Base-by-base conservation (phyloP, 2,113 vertebrate species). In the Neotoma lepida region DNA sequence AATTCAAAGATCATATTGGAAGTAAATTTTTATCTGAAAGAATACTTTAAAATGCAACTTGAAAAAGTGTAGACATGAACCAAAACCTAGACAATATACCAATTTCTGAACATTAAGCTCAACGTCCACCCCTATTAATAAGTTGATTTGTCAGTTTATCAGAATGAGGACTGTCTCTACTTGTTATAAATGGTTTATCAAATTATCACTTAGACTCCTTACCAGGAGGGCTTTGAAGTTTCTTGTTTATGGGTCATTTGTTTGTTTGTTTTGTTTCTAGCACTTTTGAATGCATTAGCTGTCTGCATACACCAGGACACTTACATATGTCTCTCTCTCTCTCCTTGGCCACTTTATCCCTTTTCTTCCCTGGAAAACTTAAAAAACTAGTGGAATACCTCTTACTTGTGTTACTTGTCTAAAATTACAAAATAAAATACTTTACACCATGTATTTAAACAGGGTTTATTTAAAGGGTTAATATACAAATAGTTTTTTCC, bases 1-100 rank as follows among this genome's bases (percentile, higher is more conserved):
- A 93, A 33, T n/a, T 68, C 26, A 84, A 77, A 68, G 17, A 88
- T 76, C n/a, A 81, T 26, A 41, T 41, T 61, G 13, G 7, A 9
- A 76, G 15, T 87, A 2, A 13, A 86, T 64, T 71, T 95, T 89
- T 10, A 95, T 86, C 39, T 68, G 18, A 78, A 96, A 88, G 7
- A 46, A 70, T 73, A 78, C 51, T 35, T 49, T 26, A 82, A 82
- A 92, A 54, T 64, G 8, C 44, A 91, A 63, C 35, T 63, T 56
- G 18, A 82, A 90, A 84, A 86, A 20, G 71, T 90, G 30, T 71
- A 90, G 51, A 22, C 12, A 82, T 68, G 28, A 93, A 77, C 1
- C 30, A 20, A 89, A 78, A 61, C 51, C 24, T 28, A 92, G 24
- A 90, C 1, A 46, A 0, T 63, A 41, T 3, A 66, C 24, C 41